phyloP scores from a whole-genome alignment of 2,113 vertebrate genomes.

The Ancistrus triradiatus region DNA sequence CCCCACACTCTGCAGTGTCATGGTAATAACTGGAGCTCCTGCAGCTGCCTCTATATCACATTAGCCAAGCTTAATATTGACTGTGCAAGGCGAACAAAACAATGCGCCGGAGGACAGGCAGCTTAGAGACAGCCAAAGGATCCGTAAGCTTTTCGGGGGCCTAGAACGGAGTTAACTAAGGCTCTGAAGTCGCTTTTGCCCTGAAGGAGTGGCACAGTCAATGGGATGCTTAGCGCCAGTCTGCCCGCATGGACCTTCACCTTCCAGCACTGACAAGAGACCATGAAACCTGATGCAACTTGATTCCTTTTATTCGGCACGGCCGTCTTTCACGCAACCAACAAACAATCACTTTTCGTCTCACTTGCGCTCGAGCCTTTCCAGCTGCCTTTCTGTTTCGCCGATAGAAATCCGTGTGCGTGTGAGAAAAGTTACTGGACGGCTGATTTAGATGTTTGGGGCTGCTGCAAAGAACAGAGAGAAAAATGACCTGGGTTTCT shows the following conservation, averaged over 20 bases:
- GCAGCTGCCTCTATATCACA: conserved; percentile 80
- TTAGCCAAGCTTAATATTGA: conserved; percentile 79
- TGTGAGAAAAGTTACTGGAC: not conserved
- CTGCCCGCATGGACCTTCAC: conserved; percentile 53
- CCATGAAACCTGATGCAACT: conserved; percentile 67
- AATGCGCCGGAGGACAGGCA: conserved; percentile 67
- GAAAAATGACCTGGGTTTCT: conserved; percentile 52
- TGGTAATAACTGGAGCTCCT: conserved; percentile 75
- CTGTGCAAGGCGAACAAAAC: conserved; percentile 67
- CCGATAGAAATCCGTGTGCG: conserved; percentile 20
- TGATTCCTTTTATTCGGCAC: conserved; percentile 56
- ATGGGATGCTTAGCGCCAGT: conserved; percentile 58
- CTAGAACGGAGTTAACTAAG: conserved; percentile 62
- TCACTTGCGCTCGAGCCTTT: conserved; percentile 36
- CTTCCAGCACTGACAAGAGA: conserved; percentile 57
- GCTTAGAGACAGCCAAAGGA: conserved; percentile 68
- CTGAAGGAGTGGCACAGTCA: conserved; percentile 70
- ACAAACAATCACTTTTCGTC: conserved; percentile 48
- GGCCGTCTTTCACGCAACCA: conserved; percentile 33
- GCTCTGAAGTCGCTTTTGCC: conserved; percentile 68
- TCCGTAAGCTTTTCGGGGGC: conserved; percentile 65
- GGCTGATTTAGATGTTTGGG: not conserved
- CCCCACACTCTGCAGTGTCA: conserved; percentile 74
- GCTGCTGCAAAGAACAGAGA: not conserved
- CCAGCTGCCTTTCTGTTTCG: conserved; percentile 44